These are phyloP conservation scores for Pachyseris speciosa DNA, from an alignment of 64 coral and sea anemone species.

Conservation along the genomic window DNA sequence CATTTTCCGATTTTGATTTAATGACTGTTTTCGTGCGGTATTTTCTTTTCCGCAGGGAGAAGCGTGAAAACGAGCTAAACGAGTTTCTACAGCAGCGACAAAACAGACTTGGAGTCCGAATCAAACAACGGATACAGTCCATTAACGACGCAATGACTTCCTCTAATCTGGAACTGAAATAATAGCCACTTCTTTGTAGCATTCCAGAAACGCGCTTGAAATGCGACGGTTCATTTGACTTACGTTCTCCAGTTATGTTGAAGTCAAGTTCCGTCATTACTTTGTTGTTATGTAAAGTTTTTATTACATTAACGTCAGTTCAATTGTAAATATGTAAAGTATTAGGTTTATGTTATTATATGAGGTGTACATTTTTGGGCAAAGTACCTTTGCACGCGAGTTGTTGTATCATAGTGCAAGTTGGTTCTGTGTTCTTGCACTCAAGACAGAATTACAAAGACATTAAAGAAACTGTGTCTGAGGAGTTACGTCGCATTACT, in stretches of 20 bases:
- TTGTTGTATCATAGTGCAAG: too few relatives aligned
- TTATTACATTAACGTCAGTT: not conserved
- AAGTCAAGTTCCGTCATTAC: not conserved
- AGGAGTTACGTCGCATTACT: too few relatives aligned
- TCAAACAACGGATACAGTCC: slow-evolving; percentile 59
- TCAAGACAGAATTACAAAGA: not conserved
- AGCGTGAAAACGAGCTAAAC: slow-evolving; percentile 70
- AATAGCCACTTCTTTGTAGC: not conserved
- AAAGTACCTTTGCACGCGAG: too few relatives aligned
- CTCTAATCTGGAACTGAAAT: slow-evolving; percentile 38
- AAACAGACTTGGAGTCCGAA: slow-evolving; percentile 56
- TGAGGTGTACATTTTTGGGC: too few relatives aligned
- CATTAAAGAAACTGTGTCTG: not conserved
- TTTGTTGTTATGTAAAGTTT: not conserved
- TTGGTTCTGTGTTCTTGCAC: not conserved
- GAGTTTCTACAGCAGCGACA: slow-evolving; percentile 69
- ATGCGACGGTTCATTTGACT: too few relatives aligned
- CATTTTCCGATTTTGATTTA: too few relatives aligned
- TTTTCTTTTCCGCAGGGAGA: slow-evolving; percentile 36
- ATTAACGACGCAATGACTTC: slow-evolving; percentile 52
- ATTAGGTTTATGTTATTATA: not conserved
- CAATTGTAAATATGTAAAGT: not conserved
- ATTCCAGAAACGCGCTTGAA: not conserved
- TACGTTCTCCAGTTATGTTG: not conserved
- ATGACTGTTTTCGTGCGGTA: not conserved